These are phyloP conservation scores for Phataginus tetradactyla DNA, from an alignment of 2,797 vertebrate species.

Conservation along the genomic window DNA sequence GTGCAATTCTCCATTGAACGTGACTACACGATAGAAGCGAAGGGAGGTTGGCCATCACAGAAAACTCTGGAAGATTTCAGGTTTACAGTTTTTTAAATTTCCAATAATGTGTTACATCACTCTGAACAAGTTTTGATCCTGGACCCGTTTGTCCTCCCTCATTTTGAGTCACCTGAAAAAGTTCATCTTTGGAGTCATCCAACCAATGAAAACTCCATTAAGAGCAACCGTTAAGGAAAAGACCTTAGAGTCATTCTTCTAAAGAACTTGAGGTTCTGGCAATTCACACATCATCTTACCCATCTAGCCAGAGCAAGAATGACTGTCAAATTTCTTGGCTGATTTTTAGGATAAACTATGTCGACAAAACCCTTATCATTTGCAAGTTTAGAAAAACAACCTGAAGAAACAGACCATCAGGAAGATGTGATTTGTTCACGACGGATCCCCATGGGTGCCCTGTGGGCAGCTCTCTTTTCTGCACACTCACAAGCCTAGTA, in stretches of 20 bases:
- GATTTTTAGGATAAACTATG: background rate
- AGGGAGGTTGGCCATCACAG: background rate
- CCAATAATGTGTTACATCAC: background rate
- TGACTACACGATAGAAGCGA: background rate
- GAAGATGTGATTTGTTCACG: background rate
- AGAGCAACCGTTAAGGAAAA: background rate
- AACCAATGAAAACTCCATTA: background rate
- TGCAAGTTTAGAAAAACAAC: background rate
- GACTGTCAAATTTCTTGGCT: background rate
- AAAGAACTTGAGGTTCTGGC: background rate
- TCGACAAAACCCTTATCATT: background rate
- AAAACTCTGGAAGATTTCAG: background rate
- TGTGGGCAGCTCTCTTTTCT: background rate
- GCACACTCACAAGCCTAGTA: background rate
- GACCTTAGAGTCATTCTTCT: background rate
- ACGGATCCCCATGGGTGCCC: too few species aligned
- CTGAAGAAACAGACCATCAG: background rate
- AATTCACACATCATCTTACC: background rate
- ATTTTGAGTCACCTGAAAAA: background rate
- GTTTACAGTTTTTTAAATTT: background rate
- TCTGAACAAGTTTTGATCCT: background rate
- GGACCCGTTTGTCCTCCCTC: background rate
- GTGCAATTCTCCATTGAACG: background rate
- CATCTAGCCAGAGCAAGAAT: background rate
- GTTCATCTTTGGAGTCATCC: background rate